These are phyloP conservation scores for Apostichopus leukothele DNA, from an alignment of 53 echinoderm and acorn worm species.

Conservation along the genomic window DNA sequence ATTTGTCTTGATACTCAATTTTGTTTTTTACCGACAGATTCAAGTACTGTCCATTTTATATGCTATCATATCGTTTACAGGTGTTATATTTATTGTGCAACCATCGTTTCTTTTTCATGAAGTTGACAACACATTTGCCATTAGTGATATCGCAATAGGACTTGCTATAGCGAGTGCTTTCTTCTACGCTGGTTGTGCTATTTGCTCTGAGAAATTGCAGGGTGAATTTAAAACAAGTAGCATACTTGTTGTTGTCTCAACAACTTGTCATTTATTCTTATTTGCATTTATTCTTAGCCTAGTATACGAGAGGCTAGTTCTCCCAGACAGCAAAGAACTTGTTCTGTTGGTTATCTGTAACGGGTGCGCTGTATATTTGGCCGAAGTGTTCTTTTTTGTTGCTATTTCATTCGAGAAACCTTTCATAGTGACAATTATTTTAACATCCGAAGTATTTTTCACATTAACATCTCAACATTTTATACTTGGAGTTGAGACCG, in stretches of 20 bases:
- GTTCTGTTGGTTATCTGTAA: not conserved
- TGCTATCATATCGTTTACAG: not conserved
- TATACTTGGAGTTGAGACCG: not conserved
- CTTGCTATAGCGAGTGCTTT: not conserved
- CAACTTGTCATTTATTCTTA: not conserved
- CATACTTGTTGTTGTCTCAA: not conserved
- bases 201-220: not conserved
- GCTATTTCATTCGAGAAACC: conserved; percentile 9
- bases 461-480: not conserved
- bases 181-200: not conserved
- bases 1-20: not conserved
- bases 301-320: not conserved
- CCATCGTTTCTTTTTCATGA: conserved; percentile 10
- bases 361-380: not conserved
- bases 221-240: not conserved
- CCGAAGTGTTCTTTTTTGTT: not conserved
- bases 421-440: conserved; percentile 6
- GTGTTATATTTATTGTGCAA: conserved; percentile 7
- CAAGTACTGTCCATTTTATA: not conserved
- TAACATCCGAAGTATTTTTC: conserved; percentile 14
- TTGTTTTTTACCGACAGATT: not conserved
- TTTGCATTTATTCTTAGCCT: not conserved
- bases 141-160: not conserved
- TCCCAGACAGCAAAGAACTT: not conserved
- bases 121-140: not conserved